Base-by-base conservation (phyloP, 1,140 invertebrate species). In the Diachasma alloeum region DNA sequence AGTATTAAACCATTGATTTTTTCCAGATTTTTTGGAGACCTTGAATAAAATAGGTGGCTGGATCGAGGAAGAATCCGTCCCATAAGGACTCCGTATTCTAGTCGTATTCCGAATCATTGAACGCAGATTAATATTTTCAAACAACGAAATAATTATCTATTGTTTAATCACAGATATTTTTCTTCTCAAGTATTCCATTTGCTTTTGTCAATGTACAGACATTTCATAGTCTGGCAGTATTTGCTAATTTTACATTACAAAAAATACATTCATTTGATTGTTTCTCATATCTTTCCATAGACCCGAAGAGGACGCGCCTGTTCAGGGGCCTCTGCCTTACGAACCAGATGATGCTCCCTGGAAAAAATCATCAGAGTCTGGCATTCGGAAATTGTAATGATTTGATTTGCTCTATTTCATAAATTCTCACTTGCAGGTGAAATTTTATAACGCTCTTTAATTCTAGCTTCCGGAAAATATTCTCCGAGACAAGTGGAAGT, bases 281-380 rank as follows among this genome's bases (percentile, higher is more conserved):
- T 42, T 31, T 76, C 17, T 46, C 19, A 31, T 70, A 8, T 69
- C 78, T 81, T 79, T 76, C 87, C 86, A 37, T 78, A 91, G 90
- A 56, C 85, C 88, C 17, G 91, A 93, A 39, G 93, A 94, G 69
- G 94, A 95, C 48, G 93, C 94, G 37, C 95, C 96, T 24, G 97
- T 99, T 1, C 97, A 99, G 90, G 98, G 98, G 15, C 98, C 98
- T 26, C 92, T 99, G 80, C 97, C 97, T 71, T 95, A 94, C 75
- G 98, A 99, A 88, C 98, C 98, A 15, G 96, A 97, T 81, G 97
- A 99, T 89, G 98, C 98, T 78, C 94, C 96, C 0, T 97, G 95
- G 95, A 96, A 96, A 86, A 93, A 93, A 83, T 91, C 92, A 82
- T 92, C 92, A 13, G 94, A 95, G 87, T 96, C 95, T 75, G 96